phyloP scores from a whole-genome alignment of 2,113 vertebrate genomes.

The Pelvicachromis taeniatus region DNA sequence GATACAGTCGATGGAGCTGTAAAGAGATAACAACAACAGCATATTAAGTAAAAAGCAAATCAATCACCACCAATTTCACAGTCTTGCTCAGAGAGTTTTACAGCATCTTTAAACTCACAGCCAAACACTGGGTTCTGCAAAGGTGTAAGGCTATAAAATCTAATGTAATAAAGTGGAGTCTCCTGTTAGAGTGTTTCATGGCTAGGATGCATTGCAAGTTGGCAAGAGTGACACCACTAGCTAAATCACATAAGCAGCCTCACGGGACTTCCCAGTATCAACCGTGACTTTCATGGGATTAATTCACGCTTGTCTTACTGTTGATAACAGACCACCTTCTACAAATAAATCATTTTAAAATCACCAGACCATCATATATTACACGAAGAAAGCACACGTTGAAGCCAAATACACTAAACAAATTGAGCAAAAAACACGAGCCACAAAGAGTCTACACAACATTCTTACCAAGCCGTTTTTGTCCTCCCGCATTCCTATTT shows the following conservation, averaged over 20 bases:
- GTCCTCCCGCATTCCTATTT: not conserved
- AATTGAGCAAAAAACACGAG: not conserved
- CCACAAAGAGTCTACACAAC: not conserved
- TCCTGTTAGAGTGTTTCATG: constrained; percentile 15
- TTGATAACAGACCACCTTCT: constrained; percentile 22
- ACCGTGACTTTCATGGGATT: constrained; percentile 29
- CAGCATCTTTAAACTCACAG: constrained; percentile 34
- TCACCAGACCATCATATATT: not conserved
- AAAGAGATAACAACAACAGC: constrained; percentile 40
- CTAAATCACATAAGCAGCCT: constrained; percentile 27
- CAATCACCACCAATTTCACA: not conserved
- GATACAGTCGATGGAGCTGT: constrained; percentile 93
- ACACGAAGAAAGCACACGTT: not conserved
- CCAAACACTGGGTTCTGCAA: constrained; percentile 25
- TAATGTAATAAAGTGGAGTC: constrained; percentile 16
- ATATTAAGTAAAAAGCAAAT: constrained; percentile 11
- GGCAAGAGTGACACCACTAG: constrained; percentile 40
- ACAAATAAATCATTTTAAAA: constrained; percentile 28
- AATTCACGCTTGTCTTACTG: constrained; percentile 5
- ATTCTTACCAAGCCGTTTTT: not conserved
- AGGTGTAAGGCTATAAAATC: constrained; percentile 27
- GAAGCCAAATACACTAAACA: not conserved
- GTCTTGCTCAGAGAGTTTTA: constrained; percentile 12
- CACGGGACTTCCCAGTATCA: constrained; percentile 51
- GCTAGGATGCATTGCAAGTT: not conserved